These are phyloP conservation scores for Plutomurus gul DNA, from an alignment of 1,140 invertebrate species.

Conservation along the genomic window DNA sequence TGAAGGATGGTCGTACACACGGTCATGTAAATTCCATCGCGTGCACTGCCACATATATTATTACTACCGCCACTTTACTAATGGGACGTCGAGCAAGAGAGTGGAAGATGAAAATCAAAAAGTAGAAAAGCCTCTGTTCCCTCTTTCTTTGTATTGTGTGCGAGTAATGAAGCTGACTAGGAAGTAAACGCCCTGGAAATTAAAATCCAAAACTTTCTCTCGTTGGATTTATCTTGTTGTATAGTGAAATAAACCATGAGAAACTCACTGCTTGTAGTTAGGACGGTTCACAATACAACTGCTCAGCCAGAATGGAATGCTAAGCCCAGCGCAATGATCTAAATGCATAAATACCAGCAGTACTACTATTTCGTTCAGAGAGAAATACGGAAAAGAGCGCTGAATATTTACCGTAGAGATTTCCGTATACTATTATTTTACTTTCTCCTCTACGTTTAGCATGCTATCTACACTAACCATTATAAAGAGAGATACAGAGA, in stretches of 20 bases:
- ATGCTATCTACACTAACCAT: neutral
- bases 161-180: neutral
- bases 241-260: no score
- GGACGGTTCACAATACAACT: neutral
- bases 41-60: constrained; percentile 2
- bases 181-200: neutral
- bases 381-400: neutral
- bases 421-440: no score
- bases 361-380: no score
- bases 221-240: neutral
- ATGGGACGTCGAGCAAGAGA: no score
- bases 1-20: neutral
- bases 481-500: neutral
- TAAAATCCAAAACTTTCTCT: neutral
- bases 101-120: neutral
- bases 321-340: no score
- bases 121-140: neutral
- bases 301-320: no score
- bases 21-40: neutral
- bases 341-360: no score
- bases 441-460: neutral
- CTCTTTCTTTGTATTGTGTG: neutral
- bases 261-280: neutral
- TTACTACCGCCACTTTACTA: no score
- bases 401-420: constrained; percentile 18